phyloP scores from a whole-genome alignment of 2,113 vertebrate genomes.

The Bos javanicus region DNA sequence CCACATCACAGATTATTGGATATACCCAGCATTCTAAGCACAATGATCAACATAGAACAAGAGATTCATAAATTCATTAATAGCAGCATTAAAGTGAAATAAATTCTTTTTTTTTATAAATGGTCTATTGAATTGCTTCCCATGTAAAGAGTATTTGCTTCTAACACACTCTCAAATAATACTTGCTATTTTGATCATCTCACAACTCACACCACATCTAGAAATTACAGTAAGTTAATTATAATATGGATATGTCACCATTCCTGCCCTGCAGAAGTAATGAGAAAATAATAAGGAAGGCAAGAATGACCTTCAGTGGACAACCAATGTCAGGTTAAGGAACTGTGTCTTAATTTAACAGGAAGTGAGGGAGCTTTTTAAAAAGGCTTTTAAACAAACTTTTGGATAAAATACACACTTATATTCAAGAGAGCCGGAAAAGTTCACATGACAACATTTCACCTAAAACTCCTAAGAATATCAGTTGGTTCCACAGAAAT shows the following conservation, averaged over 20 bases:
- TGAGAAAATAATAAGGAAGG: background rate
- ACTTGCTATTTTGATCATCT: background rate
- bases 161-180: background rate
- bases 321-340: background rate
- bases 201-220: background rate
- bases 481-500: background rate
- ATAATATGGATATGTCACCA: background rate
- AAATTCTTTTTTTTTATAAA: background rate
- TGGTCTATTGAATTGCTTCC: background rate
- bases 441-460: background rate
- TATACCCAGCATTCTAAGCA: background rate
- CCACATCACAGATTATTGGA: background rate
- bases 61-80: background rate
- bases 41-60: background rate
- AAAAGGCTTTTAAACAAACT: background rate
- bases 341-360: conserved; percentile 4
- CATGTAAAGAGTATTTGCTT: background rate
- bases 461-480: background rate
- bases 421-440: background rate
- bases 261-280: background rate
- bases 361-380: background rate
- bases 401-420: background rate
- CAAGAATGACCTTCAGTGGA: background rate
- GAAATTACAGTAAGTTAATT: background rate
- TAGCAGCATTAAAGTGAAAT: background rate